A percentile compares a stretch with the other conserved stretches of the same genome.
These are phyloP conservation scores for Urosaurus nigricauda DNA, from an alignment of 2,797 vertebrate species.

Conservation along the genomic window DNA sequence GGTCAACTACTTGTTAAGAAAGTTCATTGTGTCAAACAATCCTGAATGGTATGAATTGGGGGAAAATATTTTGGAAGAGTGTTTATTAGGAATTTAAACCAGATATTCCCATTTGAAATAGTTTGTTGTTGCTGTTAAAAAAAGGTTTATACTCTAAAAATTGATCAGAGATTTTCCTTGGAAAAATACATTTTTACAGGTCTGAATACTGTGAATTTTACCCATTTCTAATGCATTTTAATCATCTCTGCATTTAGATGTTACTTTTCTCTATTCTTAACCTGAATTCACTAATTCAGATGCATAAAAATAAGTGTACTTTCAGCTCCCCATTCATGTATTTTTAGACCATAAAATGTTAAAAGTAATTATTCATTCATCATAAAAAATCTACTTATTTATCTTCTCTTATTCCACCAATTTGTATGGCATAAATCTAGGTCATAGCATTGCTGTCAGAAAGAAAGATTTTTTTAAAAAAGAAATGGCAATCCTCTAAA, in stretches of 20 bases:
- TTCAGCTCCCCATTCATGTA: conserved; percentile 12
- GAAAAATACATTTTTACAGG: conserved; percentile 71
- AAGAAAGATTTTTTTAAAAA: conserved; percentile 42
- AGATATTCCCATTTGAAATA: conserved; percentile 81
- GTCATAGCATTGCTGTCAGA: conserved; percentile 29
- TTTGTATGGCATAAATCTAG: conserved; percentile 53
- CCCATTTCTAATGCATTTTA: conserved; percentile 49
- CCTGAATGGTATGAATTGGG: conserved; percentile 77
- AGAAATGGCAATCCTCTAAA: conserved; percentile 52
- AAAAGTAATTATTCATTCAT: conserved; percentile 34
- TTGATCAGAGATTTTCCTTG: conserved; percentile 71
- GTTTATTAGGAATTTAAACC: conserved; percentile 82
- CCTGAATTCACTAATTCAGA: conserved; percentile 47
- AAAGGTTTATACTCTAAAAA: conserved; percentile 76
- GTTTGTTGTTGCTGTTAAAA: conserved; percentile 65
- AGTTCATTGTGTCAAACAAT: conserved; percentile 78
- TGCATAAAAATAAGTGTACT: conserved; percentile 45
- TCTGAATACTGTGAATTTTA: conserved; percentile 51
- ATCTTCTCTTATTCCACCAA: conserved; percentile 41
- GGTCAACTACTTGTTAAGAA: conserved; percentile 76
- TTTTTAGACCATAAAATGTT: conserved; percentile 36
- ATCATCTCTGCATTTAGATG: conserved; percentile 43
- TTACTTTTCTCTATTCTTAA: conserved; percentile 44
- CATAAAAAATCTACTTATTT: conserved; percentile 24
- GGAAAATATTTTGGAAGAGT: conserved; percentile 79